Evolutionary conservation across 2,888 invertebrate species (phyloP), one percentile per base, ranked within the genome.

Genomic region (Lepidonotus clava): DNA sequence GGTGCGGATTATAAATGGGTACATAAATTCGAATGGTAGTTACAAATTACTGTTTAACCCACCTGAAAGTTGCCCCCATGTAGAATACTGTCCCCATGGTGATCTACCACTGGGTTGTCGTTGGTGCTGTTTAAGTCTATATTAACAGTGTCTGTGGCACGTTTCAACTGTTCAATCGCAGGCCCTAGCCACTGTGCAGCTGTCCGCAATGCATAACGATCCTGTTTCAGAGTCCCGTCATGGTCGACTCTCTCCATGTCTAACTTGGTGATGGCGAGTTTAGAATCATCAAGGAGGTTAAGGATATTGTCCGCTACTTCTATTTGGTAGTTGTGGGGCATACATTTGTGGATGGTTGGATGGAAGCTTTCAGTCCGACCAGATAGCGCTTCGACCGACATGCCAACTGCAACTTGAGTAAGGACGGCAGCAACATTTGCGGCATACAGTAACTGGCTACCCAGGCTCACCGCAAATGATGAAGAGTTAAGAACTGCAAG

Each of bases 101-200:
- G 89, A 83, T 90, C 90, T n/a, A 90, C 87, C 24, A 90, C 61
- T 1, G 90, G 90, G 66, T 90, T 90, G 84, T 90, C 90, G 71
- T 89, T 90, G 38, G 89, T 87, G 56, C 88, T 88, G 87, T 90
- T 90, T 38, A 90, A 24, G 46, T 90, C 90, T 14, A 89, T 88
- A 18, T 36, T 84, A 8, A 89, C 24, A 11, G 88, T 86, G 6
- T 85, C 51, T 24, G 83, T 77, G 8, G 90, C 86, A 41, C 86
- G 85, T 34, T 66, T 56, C 14, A 87, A 32, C 6, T 87, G 87
- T 85, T 90, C 90, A 14, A 89, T 28, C 0, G 87, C 87, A 0
- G 90, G 90, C 24, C 88, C 89, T 24, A 90, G 77, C 90, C 90
- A 90, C 83, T 90, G 90, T 1, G 90, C 87, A n/a, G 89, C 85